A percentile compares a stretch with the other conserved stretches of the same genome.
Evolutionary conservation across 2,888 invertebrate genomes (phyloP).

Genomic region (Chymomyza amoena): DNA sequence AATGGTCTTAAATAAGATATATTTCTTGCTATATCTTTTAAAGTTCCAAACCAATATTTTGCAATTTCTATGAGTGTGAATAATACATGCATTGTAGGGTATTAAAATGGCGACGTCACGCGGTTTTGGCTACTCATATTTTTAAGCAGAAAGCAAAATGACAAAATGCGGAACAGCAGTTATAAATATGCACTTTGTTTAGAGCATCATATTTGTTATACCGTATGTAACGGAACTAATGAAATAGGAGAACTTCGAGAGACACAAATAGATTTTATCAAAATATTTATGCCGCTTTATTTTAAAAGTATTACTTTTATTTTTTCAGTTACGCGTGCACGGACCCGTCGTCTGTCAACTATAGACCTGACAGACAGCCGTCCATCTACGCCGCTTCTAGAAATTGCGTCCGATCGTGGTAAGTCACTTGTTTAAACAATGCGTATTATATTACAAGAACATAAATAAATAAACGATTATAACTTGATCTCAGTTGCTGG

Average conservation of each 20-base stretch:
- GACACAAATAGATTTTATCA: background rate
- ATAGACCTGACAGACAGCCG: slow-evolving; percentile 44
- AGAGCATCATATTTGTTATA: too few relatives aligned
- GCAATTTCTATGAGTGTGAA: too few relatives aligned
- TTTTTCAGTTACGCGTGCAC: slow-evolving; percentile 47
- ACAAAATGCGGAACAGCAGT: too few relatives aligned
- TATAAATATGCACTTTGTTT: too few relatives aligned
- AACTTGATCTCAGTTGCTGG: slow-evolving; percentile 17
- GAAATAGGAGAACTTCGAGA: slow-evolving; percentile 4
- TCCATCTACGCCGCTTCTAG: slow-evolving; percentile 45
- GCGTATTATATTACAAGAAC: background rate
- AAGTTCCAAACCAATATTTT: too few relatives aligned
- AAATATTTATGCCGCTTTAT: background rate
- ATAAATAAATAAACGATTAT: background rate
- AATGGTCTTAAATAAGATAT: too few relatives aligned
- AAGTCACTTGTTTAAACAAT: slow-evolving; percentile 4
- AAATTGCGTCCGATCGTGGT: slow-evolving; percentile 42
- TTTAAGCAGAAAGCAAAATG: too few relatives aligned
- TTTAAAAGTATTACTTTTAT: background rate
- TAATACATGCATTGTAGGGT: too few relatives aligned
- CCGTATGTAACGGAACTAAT: too few relatives aligned
- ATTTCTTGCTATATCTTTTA: too few relatives aligned
- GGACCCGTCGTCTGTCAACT: slow-evolving; percentile 46
- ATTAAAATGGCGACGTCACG: too few relatives aligned
- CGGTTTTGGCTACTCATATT: too few relatives aligned